These are phyloP conservation scores for Myathropa florea DNA, from an alignment of 2,888 invertebrate genomes.

Conservation along the genomic window DNA sequence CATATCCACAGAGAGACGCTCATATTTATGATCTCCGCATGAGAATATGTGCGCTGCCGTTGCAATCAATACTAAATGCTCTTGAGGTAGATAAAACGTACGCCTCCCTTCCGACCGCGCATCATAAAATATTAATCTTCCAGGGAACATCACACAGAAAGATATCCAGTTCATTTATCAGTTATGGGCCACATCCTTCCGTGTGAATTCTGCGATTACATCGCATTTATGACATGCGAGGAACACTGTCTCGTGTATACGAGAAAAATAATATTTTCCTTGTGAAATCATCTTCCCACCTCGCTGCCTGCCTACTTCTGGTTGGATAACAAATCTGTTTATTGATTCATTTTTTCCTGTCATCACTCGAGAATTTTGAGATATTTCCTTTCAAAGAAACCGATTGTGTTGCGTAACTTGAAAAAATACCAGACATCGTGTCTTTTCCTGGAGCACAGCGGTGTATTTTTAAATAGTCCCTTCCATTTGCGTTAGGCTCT, in stretches of 20 bases:
- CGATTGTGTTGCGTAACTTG: background rate
- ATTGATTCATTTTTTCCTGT: background rate
- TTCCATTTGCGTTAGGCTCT: background rate
- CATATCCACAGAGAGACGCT: background rate
- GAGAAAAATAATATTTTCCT: too few relatives aligned
- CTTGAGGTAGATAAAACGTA: background rate
- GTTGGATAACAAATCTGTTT: background rate
- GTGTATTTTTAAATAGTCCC: background rate
- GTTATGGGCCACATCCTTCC: constrained; percentile 30
- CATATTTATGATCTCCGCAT: background rate
- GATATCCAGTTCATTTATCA: constrained; percentile 41
- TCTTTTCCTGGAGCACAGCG: background rate
- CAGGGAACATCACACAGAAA: constrained; percentile 11
- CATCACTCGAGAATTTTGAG: background rate
- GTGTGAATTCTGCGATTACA: constrained; percentile 21
- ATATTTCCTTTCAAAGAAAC: background rate
- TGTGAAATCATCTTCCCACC: background rate
- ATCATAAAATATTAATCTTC: constrained; percentile 26
- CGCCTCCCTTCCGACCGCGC: background rate
- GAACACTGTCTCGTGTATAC: background rate
- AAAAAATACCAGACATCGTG: background rate
- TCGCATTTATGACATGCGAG: constrained; percentile 4
- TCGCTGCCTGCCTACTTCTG: background rate
- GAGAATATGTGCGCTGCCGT: background rate
- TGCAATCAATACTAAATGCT: background rate